Evolutionary conservation across 2,888 invertebrate genomes (phyloP).

Genomic region (Leptinotarsa rubiginosa): DNA sequence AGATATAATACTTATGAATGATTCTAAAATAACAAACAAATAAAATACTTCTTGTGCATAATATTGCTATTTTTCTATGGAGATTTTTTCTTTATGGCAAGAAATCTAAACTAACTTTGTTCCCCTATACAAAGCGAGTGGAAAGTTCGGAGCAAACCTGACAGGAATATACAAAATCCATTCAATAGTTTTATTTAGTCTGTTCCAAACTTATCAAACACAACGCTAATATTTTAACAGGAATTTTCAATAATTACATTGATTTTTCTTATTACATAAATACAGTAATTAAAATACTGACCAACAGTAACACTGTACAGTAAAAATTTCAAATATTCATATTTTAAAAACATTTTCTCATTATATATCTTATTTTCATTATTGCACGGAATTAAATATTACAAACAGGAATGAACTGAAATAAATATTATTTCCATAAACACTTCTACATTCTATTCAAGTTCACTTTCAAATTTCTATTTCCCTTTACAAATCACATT

Average conservation of each 20-base stretch:
- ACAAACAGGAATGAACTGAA: neutral
- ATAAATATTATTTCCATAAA: neutral
- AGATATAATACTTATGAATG: constrained; percentile 54
- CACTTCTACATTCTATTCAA: neutral
- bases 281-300: constrained; percentile 59
- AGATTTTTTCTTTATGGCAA: constrained; percentile 50
- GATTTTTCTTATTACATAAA: constrained; percentile 41
- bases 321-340: constrained; percentile 31
- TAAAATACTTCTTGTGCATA: constrained; percentile 59
- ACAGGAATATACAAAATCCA: neutral
- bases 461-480: constrained; percentile 3
- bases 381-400: constrained; percentile 44
- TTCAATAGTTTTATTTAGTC: neutral
- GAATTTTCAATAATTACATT: constrained; percentile 34
- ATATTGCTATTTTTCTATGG: constrained; percentile 58
- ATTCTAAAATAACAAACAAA: constrained; percentile 56
- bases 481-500: neutral
- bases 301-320: constrained; percentile 55
- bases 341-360: constrained; percentile 31
- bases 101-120: constrained; percentile 52
- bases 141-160: constrained; percentile 5
- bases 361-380: constrained; percentile 44
- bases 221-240: constrained; percentile 29
- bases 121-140: constrained; percentile 49
- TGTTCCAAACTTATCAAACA: constrained; percentile 14